These are phyloP conservation scores for Noctua fimbriata DNA, from an alignment of 2,888 invertebrate genomes.

Conservation along the genomic window DNA sequence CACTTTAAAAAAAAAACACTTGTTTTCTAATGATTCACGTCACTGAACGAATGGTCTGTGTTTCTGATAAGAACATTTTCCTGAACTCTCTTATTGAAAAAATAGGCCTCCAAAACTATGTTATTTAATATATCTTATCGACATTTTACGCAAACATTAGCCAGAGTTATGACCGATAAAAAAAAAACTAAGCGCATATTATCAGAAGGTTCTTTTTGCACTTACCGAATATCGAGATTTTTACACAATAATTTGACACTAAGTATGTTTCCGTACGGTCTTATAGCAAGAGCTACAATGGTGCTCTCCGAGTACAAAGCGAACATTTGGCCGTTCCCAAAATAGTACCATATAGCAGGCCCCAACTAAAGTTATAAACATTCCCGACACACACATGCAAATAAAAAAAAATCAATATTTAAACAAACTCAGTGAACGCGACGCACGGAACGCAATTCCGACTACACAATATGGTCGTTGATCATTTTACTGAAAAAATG, in stretches of 20 bases:
- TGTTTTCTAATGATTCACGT: conserved; percentile 46
- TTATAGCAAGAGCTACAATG: conserved; percentile 67
- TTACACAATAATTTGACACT: conserved; percentile 48
- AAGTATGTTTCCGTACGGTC: conserved; percentile 55
- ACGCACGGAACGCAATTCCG: conserved; percentile 56
- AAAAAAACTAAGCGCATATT: conserved; percentile 58
- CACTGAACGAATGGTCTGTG: conserved; percentile 24
- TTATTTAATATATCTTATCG: conserved; percentile 69
- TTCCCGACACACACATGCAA: conserved; percentile 79
- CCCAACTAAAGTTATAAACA: conserved; percentile 89
- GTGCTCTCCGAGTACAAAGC: conserved; percentile 82
- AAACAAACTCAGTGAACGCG: conserved; percentile 72
- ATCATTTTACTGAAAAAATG: conserved; percentile 84
- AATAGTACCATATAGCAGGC: conserved; percentile 86
- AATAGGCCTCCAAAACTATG: conserved; percentile 65
- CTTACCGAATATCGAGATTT: conserved; percentile 61
- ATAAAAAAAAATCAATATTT: conserved; percentile 86
- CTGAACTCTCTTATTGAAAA: conserved; percentile 59
- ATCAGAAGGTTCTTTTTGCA: conserved; percentile 61
- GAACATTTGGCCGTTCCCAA: conserved; percentile 88
- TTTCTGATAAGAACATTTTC: conserved; percentile 58
- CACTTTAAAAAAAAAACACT: conserved; percentile 22
- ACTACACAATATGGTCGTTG: conserved; percentile 80
- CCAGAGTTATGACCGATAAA: conserved; percentile 81
- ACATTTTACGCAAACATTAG: conserved; percentile 73